Percentiles rank a stretch among this genome's conserved stretches.
Evolutionary conservation across 2,888 invertebrate species (phyloP).

Genomic region (Encarsia formosa): DNA sequence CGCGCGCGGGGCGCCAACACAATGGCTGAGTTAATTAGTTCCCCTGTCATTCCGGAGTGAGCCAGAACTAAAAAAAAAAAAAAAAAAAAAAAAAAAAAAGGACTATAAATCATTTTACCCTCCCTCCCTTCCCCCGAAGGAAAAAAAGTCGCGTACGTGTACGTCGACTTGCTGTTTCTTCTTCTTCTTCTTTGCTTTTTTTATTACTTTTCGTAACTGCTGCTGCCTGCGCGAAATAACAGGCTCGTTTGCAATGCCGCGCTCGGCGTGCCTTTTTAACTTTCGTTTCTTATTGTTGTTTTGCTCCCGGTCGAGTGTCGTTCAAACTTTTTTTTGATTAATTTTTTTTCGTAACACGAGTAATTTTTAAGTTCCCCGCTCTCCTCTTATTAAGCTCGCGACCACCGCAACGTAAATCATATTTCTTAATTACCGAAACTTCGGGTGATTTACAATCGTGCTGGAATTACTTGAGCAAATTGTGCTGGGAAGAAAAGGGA

Average conservation of each 20-base stretch:
- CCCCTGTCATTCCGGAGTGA: constrained; percentile 39
- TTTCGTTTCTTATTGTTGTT: constrained; percentile 14
- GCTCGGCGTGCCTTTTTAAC: constrained; percentile 16
- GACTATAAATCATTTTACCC: constrained; percentile 43
- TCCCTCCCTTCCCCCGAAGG: background rate
- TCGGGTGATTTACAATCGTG: too few species aligned
- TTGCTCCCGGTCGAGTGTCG: too few species aligned
- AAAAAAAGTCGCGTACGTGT: constrained; percentile 33
- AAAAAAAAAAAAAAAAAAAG: constrained; percentile 36
- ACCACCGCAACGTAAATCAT: too few species aligned
- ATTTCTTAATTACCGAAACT: too few species aligned
- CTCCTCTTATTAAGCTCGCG: too few species aligned
- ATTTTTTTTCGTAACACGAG: too few species aligned
- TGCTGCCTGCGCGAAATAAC: constrained; percentile 13
- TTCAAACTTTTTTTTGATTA: too few species aligned
- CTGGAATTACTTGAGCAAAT: too few species aligned
- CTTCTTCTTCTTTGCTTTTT: constrained; percentile 3
- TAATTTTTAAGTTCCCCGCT: too few species aligned
- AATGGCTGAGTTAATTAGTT: constrained; percentile 48
- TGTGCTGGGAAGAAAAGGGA: too few species aligned
- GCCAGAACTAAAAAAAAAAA: constrained; percentile 26
- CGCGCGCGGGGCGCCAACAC: constrained; percentile 35
- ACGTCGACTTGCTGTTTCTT: constrained; percentile 15
- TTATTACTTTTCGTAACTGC: background rate
- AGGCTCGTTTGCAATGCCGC: constrained; percentile 21